These are phyloP conservation scores for Thymelicus lineola DNA, from an alignment of 2,888 invertebrate genomes.

Conservation along the genomic window DNA sequence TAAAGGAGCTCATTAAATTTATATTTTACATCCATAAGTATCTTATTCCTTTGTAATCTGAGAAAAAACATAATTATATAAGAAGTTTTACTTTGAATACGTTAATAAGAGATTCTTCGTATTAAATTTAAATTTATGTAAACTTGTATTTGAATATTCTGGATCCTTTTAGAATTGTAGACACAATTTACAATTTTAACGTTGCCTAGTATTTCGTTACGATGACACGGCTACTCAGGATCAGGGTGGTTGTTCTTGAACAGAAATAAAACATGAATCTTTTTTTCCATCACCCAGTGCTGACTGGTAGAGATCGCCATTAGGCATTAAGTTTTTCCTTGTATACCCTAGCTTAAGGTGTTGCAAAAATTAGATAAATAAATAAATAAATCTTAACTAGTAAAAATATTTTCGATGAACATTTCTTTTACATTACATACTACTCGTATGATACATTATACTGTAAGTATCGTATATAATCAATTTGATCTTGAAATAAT, in stretches of 20 bases:
- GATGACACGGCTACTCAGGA: not conserved
- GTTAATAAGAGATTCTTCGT: not conserved
- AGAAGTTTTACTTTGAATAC: not conserved
- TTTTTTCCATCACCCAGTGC: no score
- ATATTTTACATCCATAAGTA: not conserved
- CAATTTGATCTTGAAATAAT: no score
- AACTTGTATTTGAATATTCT: constrained; percentile 13
- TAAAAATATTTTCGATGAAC: not conserved
- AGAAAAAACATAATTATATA: not conserved
- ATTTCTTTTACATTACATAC: not conserved
- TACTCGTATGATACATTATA: no score
- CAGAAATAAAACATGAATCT: not conserved
- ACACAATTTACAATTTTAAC: constrained; percentile 1
- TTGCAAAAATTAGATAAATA: no score
- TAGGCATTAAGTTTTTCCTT: no score
- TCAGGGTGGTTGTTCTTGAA: not conserved
- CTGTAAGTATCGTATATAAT: no score
- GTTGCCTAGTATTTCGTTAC: not conserved
- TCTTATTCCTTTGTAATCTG: no score
- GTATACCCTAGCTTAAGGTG: no score
- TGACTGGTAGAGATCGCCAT: no score
- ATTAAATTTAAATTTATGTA: not conserved
- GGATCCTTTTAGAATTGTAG: not conserved
- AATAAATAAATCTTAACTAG: not conserved
- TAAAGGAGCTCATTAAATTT: not conserved